These are phyloP conservation scores for Dromococcyx pavoninus DNA, from an alignment of 2,797 vertebrate genomes.

Conservation along the genomic window DNA sequence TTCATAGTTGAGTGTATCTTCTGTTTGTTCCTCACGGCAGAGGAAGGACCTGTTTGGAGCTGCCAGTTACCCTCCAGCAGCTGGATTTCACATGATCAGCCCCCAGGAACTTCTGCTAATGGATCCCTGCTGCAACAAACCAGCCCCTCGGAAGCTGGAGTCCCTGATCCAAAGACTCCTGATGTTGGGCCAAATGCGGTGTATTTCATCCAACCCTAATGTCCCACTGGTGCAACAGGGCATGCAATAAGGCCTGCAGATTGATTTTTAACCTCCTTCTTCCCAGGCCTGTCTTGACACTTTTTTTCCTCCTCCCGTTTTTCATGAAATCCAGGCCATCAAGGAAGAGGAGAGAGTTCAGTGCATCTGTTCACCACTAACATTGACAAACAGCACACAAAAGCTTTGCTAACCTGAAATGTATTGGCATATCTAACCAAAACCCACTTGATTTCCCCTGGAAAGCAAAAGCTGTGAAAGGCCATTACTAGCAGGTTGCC, in stretches of 20 bases:
- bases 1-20: neutral
- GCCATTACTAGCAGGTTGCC: conserved; percentile 31
- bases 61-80: neutral
- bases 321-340: neutral
- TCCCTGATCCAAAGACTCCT: neutral
- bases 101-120: neutral
- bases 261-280: neutral
- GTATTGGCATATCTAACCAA: conserved; percentile 27
- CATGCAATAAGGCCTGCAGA: neutral
- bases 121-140: neutral
- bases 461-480: conserved; percentile 56
- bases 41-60: neutral
- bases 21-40: neutral
- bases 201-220: neutral
- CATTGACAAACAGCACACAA: conserved; percentile 15
- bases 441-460: conserved; percentile 47
- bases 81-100: neutral
- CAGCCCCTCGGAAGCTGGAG: neutral
- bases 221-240: neutral
- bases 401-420: conserved; percentile 40
- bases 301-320: neutral
- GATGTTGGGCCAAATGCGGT: neutral
- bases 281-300: neutral
- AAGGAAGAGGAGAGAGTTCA: neutral
- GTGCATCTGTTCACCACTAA: neutral